Percentiles rank a stretch among this genome's conserved stretches.
These are phyloP conservation scores for Ganaspis brasiliensis DNA, from an alignment of 2,888 invertebrate genomes.

Conservation along the genomic window DNA sequence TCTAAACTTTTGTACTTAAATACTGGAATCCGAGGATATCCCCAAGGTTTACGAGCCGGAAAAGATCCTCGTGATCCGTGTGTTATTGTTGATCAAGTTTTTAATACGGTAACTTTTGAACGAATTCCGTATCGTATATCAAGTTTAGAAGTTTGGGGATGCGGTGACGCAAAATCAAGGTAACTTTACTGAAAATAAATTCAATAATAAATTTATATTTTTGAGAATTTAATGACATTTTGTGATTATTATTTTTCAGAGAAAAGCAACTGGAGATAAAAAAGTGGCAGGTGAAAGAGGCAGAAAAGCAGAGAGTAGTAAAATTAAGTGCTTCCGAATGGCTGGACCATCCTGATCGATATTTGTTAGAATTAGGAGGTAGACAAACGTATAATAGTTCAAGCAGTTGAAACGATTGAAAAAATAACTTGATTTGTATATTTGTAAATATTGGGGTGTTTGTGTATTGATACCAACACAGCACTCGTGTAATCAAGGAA, in stretches of 20 bases:
- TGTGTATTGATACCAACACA: not conserved
- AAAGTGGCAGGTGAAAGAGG: conserved; percentile 94
- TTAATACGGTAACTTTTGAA: conserved; percentile 74
- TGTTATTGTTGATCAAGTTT: conserved; percentile 85
- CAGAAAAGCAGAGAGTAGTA: conserved; percentile 91
- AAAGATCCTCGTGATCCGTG: conserved; percentile 89
- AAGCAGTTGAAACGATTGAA: conserved; percentile 75
- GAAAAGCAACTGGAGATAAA: conserved; percentile 94
- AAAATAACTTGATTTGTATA: conserved; percentile 48
- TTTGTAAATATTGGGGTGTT: conserved; percentile 53
- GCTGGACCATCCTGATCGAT: conserved; percentile 97
- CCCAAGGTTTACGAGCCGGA: conserved; percentile 91
- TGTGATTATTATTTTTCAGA: conserved; percentile 78
- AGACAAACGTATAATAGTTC: conserved; percentile 90
- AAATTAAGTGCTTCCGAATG: conserved; percentile 95
- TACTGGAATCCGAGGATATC: conserved; percentile 91
- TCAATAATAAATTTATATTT: too few species aligned
- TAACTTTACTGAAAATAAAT: conserved; percentile 70
- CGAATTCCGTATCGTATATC: conserved; percentile 81
- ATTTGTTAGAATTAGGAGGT: conserved; percentile 93
- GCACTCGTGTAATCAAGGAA: not conserved
- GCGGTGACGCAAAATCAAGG: conserved; percentile 86
- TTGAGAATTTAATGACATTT: too few species aligned
- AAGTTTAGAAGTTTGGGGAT: conserved; percentile 90
- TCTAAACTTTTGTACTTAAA: conserved; percentile 93